phyloP scores from a whole-genome alignment of 2,888 invertebrate species.

The Lottia gigantea region DNA sequence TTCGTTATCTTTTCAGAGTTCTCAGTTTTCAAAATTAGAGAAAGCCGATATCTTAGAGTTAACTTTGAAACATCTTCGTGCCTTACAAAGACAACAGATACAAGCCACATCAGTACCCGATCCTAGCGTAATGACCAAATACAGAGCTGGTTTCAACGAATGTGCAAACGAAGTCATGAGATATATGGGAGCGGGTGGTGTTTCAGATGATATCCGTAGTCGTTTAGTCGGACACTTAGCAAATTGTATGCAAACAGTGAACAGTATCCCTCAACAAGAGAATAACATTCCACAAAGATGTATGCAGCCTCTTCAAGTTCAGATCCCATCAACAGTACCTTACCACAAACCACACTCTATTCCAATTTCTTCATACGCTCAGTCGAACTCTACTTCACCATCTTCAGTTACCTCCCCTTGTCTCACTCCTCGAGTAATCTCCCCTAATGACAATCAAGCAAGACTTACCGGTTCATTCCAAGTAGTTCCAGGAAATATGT shows the following conservation, averaged over 20 bases:
- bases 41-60: slow-evolving; percentile 31
- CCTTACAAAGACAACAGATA: slow-evolving; percentile 7
- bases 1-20: slow-evolving; percentile 19
- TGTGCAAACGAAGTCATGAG: slow-evolving; percentile 62
- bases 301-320: slow-evolving; percentile 45
- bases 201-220: slow-evolving; percentile 49
- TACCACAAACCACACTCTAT: slow-evolving; percentile 26
- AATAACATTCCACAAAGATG: slow-evolving; percentile 22
- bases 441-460: slow-evolving; percentile 17
- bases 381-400: not conserved
- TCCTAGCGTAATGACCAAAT: slow-evolving; percentile 50
- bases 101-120: slow-evolving; percentile 40
- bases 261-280: not conserved
- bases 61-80: slow-evolving; percentile 21
- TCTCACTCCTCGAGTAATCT: slow-evolving; percentile 22
- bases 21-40: slow-evolving; percentile 26
- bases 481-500: slow-evolving; percentile 36
- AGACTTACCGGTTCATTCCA: slow-evolving; percentile 45
- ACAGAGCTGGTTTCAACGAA: slow-evolving; percentile 60
- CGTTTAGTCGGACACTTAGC: slow-evolving; percentile 57
- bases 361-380: slow-evolving; percentile 19
- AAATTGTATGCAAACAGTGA: slow-evolving; percentile 39
- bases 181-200: slow-evolving; percentile 54
- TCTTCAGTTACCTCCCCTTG: slow-evolving; percentile 20
- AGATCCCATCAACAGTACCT: slow-evolving; percentile 36